These are phyloP conservation scores for Umimayanthus kanabou DNA, from an alignment of 92 coral and sea anemone genomes.

Conservation along the genomic window DNA sequence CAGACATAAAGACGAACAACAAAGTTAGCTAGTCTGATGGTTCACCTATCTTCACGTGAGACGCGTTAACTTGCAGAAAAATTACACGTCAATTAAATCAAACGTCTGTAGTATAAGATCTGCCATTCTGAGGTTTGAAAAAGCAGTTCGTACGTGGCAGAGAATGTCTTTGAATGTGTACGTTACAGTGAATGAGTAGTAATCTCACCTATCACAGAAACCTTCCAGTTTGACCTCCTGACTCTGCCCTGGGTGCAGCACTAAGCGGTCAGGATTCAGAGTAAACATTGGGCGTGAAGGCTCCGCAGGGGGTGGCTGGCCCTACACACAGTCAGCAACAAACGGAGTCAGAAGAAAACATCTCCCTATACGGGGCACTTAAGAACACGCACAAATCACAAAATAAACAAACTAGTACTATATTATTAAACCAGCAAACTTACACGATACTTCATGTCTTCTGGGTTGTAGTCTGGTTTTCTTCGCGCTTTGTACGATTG, in stretches of 20 bases:
- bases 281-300: conserved; percentile 83
- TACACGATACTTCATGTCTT: conserved; percentile 90
- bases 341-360: too few species aligned
- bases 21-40: not conserved
- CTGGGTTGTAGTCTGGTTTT: conserved; percentile 82
- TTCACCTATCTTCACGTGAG: not conserved
- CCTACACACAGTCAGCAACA: conserved; percentile 44
- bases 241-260: conserved; percentile 95
- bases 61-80: not conserved
- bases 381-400: too few species aligned
- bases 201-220: conserved; percentile 70
- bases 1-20: not conserved
- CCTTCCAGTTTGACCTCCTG: conserved; percentile 84
- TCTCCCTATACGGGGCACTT: too few species aligned
- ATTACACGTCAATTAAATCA: too few species aligned
- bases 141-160: not conserved
- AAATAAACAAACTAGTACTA: not conserved
- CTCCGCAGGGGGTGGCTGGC: conserved; percentile 75
- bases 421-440: not conserved
- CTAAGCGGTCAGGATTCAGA: conserved; percentile 91
- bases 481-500: conserved; percentile 80
- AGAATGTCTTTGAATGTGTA: not conserved
- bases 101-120: not conserved
- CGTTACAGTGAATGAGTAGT: not conserved
- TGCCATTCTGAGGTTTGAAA: not conserved